Evolutionary conservation across 2,888 invertebrate species (phyloP).

Genomic region (Hemaris fuciformis): DNA sequence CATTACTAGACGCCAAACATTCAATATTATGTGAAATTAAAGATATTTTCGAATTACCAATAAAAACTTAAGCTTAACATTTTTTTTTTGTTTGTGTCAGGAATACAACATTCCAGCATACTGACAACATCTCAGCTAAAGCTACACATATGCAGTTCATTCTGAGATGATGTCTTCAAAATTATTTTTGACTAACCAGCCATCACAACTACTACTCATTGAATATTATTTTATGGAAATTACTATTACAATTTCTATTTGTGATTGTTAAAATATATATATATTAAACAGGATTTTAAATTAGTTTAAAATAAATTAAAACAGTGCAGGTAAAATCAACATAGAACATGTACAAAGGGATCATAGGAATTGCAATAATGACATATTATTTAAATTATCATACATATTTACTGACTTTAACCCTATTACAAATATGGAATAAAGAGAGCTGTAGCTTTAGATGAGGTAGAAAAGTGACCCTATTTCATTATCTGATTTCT

Average conservation of each 20-base stretch:
- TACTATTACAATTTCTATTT: background rate
- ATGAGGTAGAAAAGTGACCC: background rate
- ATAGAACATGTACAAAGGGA: background rate
- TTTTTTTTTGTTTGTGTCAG: constrained; percentile 36
- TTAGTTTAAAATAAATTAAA: background rate
- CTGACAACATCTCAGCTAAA: background rate
- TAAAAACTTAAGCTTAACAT: constrained; percentile 40
- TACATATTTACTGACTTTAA: background rate
- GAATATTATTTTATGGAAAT: background rate
- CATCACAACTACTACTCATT: background rate
- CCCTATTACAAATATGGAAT: constrained; percentile 10
- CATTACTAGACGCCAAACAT: constrained; percentile 58
- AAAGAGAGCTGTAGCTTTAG: constrained; percentile 8
- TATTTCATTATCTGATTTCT: background rate
- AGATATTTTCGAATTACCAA: constrained; percentile 41
- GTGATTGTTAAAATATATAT: background rate
- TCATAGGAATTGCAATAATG: background rate
- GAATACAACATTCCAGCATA: constrained; percentile 23
- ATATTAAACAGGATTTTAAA: too few relatives aligned
- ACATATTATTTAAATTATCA: background rate
- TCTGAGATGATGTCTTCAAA: background rate
- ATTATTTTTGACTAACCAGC: background rate
- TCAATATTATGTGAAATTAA: constrained; percentile 38
- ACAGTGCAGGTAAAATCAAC: background rate
- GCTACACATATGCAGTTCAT: background rate